Percentiles rank a stretch among this genome's conserved stretches.
phyloP scores from a whole-genome alignment of 2,888 invertebrate species.

The Scaptomyza polygonia region DNA sequence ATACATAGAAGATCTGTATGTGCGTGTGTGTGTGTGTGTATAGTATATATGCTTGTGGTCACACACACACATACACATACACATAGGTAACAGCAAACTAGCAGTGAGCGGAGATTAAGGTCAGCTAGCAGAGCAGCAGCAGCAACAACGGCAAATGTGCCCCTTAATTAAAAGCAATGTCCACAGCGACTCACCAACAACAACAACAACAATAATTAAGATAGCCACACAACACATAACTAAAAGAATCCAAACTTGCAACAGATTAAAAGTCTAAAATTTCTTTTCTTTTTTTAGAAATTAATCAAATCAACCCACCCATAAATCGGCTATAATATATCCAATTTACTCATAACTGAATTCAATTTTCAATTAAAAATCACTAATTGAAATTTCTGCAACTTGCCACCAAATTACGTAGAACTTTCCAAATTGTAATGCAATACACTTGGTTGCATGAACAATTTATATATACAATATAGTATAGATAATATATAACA shows the following conservation, averaged over 20 bases:
- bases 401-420: neutral
- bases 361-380: neutral
- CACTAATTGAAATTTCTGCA: neutral
- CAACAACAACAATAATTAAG: slow-evolving; percentile 1
- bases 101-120: slow-evolving; percentile 40
- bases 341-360: neutral
- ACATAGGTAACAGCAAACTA: slow-evolving; percentile 7
- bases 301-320: neutral
- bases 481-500: neutral
- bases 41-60: neutral
- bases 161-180: slow-evolving; percentile 17
- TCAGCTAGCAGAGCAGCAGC: slow-evolving; percentile 30
- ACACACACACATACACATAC: neutral
- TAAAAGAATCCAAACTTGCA: neutral
- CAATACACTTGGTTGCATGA: no score
- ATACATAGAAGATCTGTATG: neutral
- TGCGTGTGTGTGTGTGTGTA: neutral
- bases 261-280: neutral
- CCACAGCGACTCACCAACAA: slow-evolving; percentile 1
- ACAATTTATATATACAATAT: neutral
- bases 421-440: neutral
- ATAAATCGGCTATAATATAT: no score
- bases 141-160: slow-evolving; percentile 5
- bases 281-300: no score
- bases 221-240: neutral